Base-by-base conservation (phyloP, 2,797 vertebrate species). In the Microhierax caerulescens region DNA sequence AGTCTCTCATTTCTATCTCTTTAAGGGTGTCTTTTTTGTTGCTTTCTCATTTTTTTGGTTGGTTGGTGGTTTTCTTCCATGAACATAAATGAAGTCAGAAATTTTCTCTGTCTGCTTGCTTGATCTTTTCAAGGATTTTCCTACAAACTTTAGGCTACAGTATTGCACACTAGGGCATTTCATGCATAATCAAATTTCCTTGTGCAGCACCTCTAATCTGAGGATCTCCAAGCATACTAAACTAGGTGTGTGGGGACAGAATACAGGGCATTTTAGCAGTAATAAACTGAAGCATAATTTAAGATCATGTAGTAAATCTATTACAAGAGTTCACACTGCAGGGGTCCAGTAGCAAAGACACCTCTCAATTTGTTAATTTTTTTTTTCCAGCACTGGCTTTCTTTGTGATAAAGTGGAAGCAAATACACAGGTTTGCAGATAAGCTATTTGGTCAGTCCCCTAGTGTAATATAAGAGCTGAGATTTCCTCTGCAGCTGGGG, bases 401-500 rank as follows among this genome's bases (percentile, higher is more conserved):
- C 41, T 68, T 70, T 50, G 47, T 89, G 64, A 70, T 25, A 60
- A 85, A 93, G 68, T 65, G 27, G 74, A 93, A 94, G 72, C 10
- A 88, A 90, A 82, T 17, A 67, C 74, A 60, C 1, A 16, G 30
- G 28, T 93, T 90, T 93, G 70, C 88, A 95, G 88, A 96, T 93
- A 83, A 91, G 27, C 80, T 85, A 5, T 75, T 95, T 89, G 88
- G 68, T 72, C 78, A 87, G 34, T 69, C 64, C 80, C 51, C 60
- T 56, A 2, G 70, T 63, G 81, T 43, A 87, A 60, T n/a, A 13
- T 5, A 67, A 68, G 43, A 94, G 68, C 93, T 80, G 75, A 94
- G n/a, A 75, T 87, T 75, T 56, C 59, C 72, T 85, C 64, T 61
- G 84, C 75, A 92, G 80, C 67, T 64, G 74, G 45, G 82, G 56